A percentile compares a stretch with the other conserved stretches of the same genome.
phyloP scores from a whole-genome alignment of 2,113 vertebrate species.

The Nyctereutes procyonoides region DNA sequence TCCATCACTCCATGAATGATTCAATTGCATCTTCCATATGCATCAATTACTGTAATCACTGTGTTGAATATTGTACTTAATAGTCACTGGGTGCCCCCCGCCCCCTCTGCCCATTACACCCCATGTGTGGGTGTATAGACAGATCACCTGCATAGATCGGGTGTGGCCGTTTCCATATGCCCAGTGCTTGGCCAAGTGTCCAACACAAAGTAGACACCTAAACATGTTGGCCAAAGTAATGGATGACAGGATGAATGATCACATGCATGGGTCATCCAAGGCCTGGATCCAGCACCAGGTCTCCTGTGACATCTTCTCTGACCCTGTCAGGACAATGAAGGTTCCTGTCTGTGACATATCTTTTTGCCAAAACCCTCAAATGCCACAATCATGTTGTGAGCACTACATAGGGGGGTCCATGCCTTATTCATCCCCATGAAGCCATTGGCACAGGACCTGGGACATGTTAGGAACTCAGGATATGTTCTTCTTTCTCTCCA shows the following conservation, averaged over 20 bases:
- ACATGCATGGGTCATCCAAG: background rate
- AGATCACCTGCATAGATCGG: background rate
- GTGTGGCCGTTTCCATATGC: background rate
- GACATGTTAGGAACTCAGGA: background rate
- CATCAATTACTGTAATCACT: background rate
- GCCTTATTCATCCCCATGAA: background rate
- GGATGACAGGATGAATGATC: background rate
- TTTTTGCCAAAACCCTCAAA: background rate
- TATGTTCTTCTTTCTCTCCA: background rate
- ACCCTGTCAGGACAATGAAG: background rate
- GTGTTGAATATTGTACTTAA: background rate
- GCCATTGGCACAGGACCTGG: no score
- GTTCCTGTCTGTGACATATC: background rate
- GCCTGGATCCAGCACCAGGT: background rate
- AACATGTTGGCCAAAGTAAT: background rate
- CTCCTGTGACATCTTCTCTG: background rate
- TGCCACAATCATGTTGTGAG: background rate
- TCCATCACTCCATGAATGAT: background rate
- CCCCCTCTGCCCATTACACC: rapidly evolving
- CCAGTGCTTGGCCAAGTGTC: background rate
- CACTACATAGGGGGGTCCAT: rapidly evolving
- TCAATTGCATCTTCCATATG: background rate
- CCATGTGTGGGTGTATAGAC: background rate
- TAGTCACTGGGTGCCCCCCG: rapidly evolving
- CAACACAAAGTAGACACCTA: background rate